These are phyloP conservation scores for Bufo bufo DNA, from an alignment of 2,113 vertebrate genomes.

Conservation along the genomic window DNA sequence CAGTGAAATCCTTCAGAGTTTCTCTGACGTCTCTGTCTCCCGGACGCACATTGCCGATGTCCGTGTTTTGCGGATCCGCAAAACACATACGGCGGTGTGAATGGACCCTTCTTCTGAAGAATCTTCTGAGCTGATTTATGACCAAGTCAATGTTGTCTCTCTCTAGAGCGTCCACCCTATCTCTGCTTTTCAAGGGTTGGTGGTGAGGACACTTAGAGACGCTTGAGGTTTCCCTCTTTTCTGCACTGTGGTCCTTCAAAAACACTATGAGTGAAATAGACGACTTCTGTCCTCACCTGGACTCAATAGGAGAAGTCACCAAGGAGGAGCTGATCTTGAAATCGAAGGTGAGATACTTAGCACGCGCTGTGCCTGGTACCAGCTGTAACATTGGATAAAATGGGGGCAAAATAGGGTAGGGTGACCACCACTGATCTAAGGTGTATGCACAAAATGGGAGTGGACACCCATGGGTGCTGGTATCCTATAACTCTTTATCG, in stretches of 20 bases:
- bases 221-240: not conserved
- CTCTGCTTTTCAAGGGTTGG: not conserved
- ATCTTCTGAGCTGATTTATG: no score
- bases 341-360: slow-evolving; percentile 81
- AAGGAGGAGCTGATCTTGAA: slow-evolving; percentile 93
- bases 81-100: no score
- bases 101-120: no score
- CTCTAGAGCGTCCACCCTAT: not conserved
- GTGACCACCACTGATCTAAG: not conserved
- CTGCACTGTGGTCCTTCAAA: not conserved
- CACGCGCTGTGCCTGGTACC: not conserved
- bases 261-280: slow-evolving; percentile 81
- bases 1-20: no score
- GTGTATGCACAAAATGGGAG: not conserved
- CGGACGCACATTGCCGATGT: no score
- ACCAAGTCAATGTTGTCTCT: no score
- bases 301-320: slow-evolving; percentile 93
- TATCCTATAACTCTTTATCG: not conserved
- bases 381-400: no score
- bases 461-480: no score
- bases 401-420: not conserved
- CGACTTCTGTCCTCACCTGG: slow-evolving; percentile 89
- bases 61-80: no score
- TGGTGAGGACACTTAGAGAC: not conserved
- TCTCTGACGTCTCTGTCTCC: no score